A percentile compares a stretch with the other conserved stretches of the same genome.
phyloP scores from a whole-genome alignment of 2,888 invertebrate species.

The Heliconius aoede region DNA sequence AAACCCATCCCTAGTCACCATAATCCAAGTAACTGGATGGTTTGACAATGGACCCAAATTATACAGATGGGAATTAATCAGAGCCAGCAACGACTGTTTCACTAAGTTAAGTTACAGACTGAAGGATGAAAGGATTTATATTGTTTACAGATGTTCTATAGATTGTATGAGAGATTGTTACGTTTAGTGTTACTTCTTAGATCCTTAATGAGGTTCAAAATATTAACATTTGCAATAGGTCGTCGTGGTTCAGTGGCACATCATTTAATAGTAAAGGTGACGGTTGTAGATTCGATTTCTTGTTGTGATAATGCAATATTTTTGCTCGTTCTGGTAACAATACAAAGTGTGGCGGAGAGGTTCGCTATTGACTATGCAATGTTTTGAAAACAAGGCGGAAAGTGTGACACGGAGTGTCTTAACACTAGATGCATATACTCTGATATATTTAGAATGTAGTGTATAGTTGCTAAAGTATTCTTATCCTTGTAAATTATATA shows the following conservation, averaged over 20 bases:
- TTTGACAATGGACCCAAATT: constrained; percentile 57
- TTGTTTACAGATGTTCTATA: constrained; percentile 33
- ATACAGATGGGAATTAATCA: constrained; percentile 61
- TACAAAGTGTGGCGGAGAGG: not conserved
- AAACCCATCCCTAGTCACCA: constrained; percentile 45
- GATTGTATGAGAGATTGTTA: not conserved
- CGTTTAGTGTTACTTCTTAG: not conserved
- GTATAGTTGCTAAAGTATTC: too few relatives aligned
- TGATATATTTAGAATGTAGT: not conserved
- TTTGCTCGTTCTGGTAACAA: not conserved
- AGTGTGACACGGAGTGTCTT: not conserved
- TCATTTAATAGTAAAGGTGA: too few relatives aligned
- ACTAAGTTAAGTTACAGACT: constrained; percentile 44
- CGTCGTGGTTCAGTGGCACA: not conserved
- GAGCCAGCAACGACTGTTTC: constrained; percentile 47
- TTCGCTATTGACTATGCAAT: too few relatives aligned
- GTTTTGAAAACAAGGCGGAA: not conserved
- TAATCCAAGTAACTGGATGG: constrained; percentile 50
- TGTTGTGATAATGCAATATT: too few relatives aligned
- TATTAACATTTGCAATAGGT: not conserved
- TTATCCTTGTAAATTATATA: too few relatives aligned
- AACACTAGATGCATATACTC: not conserved
- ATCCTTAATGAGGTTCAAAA: not conserved
- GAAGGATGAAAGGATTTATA: constrained; percentile 42
- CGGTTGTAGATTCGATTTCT: not conserved